A percentile compares a stretch with the other conserved stretches of the same genome.
These are phyloP conservation scores for Caenorhabditis zanzibari DNA, from an alignment of 2,888 invertebrate genomes.

Conservation along the genomic window DNA sequence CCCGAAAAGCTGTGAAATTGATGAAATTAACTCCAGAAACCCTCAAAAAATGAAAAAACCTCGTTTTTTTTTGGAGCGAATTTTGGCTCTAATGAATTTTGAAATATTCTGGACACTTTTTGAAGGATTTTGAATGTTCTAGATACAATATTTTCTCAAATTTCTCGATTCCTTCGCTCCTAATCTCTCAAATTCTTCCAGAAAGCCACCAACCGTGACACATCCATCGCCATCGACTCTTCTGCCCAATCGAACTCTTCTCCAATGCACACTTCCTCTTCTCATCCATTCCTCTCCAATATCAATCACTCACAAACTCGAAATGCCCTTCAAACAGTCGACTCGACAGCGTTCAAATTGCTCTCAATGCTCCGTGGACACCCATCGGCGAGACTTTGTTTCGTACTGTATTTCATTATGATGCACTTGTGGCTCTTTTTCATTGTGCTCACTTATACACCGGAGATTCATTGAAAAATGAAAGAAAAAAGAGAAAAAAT, in stretches of 20 bases:
- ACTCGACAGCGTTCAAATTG: conserved; percentile 68
- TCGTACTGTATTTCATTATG: conserved; percentile 91
- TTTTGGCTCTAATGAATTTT: no score
- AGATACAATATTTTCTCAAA: not conserved
- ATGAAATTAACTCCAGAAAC: no score
- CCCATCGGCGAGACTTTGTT: conserved; percentile 90
- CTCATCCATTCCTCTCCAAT: conserved; percentile 55
- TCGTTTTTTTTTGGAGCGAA: no score
- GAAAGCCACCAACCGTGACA: conserved; percentile 69
- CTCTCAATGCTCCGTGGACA: conserved; percentile 83
- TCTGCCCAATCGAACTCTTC: conserved; percentile 11
- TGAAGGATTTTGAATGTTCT: no score
- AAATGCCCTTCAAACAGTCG: conserved; percentile 65
- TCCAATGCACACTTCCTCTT: conserved; percentile 38
- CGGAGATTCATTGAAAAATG: conserved; percentile 85
- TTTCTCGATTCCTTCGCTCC: not conserved
- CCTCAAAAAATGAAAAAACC: no score
- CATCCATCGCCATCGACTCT: conserved; percentile 62
- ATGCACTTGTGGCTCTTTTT: conserved; percentile 91
- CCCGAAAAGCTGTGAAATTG: no score
- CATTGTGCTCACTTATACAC: conserved; percentile 89
- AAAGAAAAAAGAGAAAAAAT: not conserved
- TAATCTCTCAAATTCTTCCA: no score
- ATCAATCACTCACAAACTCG: conserved; percentile 66
- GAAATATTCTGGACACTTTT: no score